These are phyloP conservation scores for Phenganax stokvisi DNA, from an alignment of 92 coral and sea anemone species.

Conservation along the genomic window DNA sequence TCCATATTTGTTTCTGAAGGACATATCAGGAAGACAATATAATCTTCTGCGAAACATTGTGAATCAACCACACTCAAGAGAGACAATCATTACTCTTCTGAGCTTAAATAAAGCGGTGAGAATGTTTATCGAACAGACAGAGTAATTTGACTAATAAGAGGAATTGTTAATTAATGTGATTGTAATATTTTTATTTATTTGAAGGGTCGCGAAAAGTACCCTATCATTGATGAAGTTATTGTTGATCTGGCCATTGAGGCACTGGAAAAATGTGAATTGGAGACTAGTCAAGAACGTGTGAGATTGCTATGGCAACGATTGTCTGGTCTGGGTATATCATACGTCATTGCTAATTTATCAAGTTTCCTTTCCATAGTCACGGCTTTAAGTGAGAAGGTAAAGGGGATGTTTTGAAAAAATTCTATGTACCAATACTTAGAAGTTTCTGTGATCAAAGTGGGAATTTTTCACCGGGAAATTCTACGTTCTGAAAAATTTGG, in stretches of 20 bases:
- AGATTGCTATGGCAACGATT: constrained; percentile 81
- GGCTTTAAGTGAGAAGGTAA: constrained; percentile 76
- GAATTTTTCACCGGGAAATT: no score
- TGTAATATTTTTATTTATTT: neutral
- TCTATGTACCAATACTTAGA: no score
- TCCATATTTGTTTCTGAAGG: constrained; percentile 9
- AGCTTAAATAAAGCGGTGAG: constrained; percentile 88
- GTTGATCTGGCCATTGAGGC: constrained; percentile 87
- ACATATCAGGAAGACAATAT: constrained; percentile 51
- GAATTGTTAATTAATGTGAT: no score
- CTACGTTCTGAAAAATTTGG: no score
- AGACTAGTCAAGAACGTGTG: constrained; percentile 61
- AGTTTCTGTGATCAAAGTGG: no score
- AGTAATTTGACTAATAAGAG: no score
- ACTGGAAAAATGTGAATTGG: constrained; percentile 87
- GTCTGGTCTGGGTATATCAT: constrained; percentile 85
- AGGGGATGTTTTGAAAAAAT: neutral
- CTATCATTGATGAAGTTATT: constrained; percentile 76
- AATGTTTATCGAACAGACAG: neutral
- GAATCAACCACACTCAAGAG: constrained; percentile 92
- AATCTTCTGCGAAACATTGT: constrained; percentile 73
- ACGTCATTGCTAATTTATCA: constrained; percentile 77
- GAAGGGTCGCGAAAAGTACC: constrained; percentile 80
- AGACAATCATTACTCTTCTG: constrained; percentile 73
- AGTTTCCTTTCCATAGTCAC: constrained; percentile 84